Evolutionary conservation across 2,888 invertebrate genomes (phyloP).

Genomic region (Drosophila koepferae): DNA sequence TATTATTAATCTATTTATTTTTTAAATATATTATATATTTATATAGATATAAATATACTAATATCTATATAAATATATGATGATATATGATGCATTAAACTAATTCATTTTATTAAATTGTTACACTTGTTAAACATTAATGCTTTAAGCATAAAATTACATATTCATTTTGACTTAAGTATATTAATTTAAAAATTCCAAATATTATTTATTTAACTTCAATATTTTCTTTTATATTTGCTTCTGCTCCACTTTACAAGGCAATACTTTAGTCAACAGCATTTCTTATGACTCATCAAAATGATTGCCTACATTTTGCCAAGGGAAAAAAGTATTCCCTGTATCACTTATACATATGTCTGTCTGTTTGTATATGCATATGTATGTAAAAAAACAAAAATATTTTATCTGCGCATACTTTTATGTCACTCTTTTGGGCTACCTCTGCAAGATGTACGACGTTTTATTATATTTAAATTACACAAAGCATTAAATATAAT

Average conservation of each 20-base stretch:
- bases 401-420: conserved; percentile 42
- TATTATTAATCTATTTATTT: no score
- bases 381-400: conserved; percentile 25
- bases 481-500: conserved; percentile 80
- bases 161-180: neutral
- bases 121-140: neutral
- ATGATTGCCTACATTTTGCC: conserved; percentile 53
- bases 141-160: neutral
- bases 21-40: no score
- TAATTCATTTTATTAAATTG: neutral
- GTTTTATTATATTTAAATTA: conserved; percentile 78
- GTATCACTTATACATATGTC: neutral
- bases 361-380: neutral
- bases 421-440: neutral
- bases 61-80: no score
- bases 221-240: conserved; percentile 5
- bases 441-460: conserved; percentile 47
- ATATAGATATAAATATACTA: no score
- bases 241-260: conserved; percentile 16
- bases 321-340: neutral
- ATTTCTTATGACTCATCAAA: conserved; percentile 23
- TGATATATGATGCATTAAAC: neutral
- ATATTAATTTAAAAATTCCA: neutral
- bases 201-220: neutral
- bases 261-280: conserved; percentile 23